Evolutionary conservation across 2,888 invertebrate genomes (phyloP).

Genomic region (Sphaerophoria taeniata): DNA sequence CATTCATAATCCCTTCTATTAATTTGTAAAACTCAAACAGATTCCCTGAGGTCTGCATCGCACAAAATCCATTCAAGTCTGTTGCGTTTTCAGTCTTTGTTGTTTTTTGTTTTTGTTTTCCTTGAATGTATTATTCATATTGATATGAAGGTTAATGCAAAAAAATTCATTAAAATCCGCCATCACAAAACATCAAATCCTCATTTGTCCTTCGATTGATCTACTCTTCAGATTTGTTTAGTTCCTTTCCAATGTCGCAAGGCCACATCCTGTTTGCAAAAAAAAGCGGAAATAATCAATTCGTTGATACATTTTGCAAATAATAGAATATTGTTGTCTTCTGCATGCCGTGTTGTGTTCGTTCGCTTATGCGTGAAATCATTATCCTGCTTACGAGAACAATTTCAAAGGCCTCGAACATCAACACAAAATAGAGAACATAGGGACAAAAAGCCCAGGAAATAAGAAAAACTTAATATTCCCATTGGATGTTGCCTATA

Average conservation of each 20-base stretch:
- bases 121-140: constrained; percentile 36
- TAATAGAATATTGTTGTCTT: constrained; percentile 7
- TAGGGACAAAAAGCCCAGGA: not conserved
- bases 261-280: too few relatives aligned
- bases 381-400: constrained; percentile 21
- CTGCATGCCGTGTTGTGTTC: not conserved
- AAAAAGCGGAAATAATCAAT: constrained; percentile 27
- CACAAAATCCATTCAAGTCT: constrained; percentile 14
- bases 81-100: not conserved
- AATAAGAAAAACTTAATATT: constrained; percentile 15
- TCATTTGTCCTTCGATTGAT: constrained; percentile 4
- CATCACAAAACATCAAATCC: not conserved
- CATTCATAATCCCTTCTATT: too few relatives aligned
- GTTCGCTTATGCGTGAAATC: constrained; percentile 20
- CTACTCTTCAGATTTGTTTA: not conserved
- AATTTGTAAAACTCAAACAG: too few relatives aligned
- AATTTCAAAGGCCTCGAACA: not conserved
- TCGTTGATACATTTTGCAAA: constrained; percentile 40
- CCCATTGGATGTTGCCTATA: constrained; percentile 8
- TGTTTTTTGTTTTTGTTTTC: not conserved
- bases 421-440: not conserved
- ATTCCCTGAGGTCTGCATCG: too few relatives aligned
- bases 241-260: not conserved
- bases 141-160: constrained; percentile 33
- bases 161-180: constrained; percentile 6